Base-by-base conservation (phyloP, 2,797 vertebrate species). In the Moxostoma hubbsi region DNA sequence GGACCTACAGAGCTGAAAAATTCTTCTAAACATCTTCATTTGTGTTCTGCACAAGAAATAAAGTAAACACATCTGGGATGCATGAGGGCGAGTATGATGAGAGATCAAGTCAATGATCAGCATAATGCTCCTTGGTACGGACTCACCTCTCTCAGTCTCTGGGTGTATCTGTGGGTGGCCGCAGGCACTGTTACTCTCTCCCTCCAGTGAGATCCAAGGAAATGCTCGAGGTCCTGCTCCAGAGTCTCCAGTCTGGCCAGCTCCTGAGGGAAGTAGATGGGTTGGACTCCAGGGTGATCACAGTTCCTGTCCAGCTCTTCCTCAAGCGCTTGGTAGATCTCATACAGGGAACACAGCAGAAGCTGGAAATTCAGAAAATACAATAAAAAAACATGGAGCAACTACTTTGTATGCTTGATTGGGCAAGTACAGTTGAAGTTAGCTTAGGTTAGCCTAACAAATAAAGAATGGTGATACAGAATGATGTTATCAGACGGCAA, bases 201-300 rank as follows among this genome's bases (percentile, higher is more conserved):
- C 81, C 80, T 93, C 97, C 97, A 99, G 58, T 82, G 87, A 0
- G 90, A 81, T 1, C 97, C 97, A 0, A 96, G 95, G 81, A 97
- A 96, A 77, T 95, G 93, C 87, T 95, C 87, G 88, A 98, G 71
- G 75, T 98, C 97, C 61, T 82, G 76, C 79, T 97, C 94, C 54
- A 99, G 88, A 2, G 93, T 82, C 0, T 93, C 90, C 55, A 86
- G 84, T 7, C 97, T 94, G 80, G 95, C 91, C 10, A 99, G 90
- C 86, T 99, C 96, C 16, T 87, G 92, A 0, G 96, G 97, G 81
- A 99, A 99, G 88, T 97, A 96, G 53, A 99, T 91, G 0, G 97
- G 96, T 0, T 93, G 89, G 0, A 94, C 94, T 0, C 92, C 94
- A 0, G 94, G 94, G 78, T 96, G 95, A 47, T 91, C 85, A 36